Evolutionary conservation across 2,888 invertebrate genomes (phyloP).

Genomic region (Erpobdella octoculata): DNA sequence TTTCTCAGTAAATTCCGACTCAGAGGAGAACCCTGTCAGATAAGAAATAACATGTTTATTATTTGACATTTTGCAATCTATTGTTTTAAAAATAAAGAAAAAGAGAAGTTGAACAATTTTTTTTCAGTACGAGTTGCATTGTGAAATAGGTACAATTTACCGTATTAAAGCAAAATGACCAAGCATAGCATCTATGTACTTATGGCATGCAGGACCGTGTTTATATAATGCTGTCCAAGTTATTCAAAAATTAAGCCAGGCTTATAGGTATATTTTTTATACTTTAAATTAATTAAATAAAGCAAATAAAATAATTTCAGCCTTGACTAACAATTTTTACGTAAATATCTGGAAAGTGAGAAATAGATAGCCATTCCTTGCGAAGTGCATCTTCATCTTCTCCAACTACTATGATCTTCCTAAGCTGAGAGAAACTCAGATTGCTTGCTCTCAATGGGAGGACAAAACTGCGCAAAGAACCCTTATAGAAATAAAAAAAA

Average conservation of each 20-base stretch:
- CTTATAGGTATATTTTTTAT: background rate
- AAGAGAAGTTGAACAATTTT: background rate
- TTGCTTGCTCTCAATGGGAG: slow-evolving; percentile 7
- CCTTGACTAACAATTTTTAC: slow-evolving; percentile 1
- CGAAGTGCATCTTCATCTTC: background rate
- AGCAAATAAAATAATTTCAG: background rate
- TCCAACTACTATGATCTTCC: slow-evolving; percentile 8
- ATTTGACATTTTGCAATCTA: background rate
- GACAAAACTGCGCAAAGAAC: slow-evolving; percentile 17
- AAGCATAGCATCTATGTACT: background rate
- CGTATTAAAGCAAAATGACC: background rate
- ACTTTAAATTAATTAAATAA: background rate
- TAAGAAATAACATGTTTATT: no score
- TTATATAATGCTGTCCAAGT: background rate
- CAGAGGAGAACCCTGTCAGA: slow-evolving; percentile 78
- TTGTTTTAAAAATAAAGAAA: background rate
- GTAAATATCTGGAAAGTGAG: slow-evolving; percentile 11
- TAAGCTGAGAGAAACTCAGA: background rate
- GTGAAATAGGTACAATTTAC: no score
- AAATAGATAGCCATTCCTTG: slow-evolving; percentile 5
- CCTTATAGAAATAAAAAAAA: no score
- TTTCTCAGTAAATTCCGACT: slow-evolving; percentile 93
- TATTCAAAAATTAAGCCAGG: background rate
- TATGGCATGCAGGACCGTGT: no score
- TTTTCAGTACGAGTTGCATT: no score